Conservation (phyloP, 92 coral and sea anemone species). For the Palythoa grandis region DNA sequence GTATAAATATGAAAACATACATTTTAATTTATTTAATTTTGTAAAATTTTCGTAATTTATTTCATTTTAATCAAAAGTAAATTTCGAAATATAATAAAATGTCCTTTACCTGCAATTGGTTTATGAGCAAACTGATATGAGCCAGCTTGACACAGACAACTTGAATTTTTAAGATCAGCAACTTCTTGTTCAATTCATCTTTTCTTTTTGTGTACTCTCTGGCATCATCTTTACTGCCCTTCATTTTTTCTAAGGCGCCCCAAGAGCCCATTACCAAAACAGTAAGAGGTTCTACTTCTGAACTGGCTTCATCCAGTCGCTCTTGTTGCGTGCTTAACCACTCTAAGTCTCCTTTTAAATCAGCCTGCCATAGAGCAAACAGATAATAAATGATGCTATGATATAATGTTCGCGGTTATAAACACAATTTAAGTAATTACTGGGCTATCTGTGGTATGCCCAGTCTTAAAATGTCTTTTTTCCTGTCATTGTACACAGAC, state of each 20-base stretch:
- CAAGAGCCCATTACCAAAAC: constrained; percentile 89
- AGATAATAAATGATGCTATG: not conserved
- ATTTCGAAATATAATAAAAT: no score
- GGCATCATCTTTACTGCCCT: constrained; percentile 72
- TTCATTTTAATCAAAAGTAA: no score
- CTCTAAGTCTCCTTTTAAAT: constrained; percentile 69
- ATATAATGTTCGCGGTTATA: no score
- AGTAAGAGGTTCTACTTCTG: constrained; percentile 54
- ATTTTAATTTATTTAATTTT: no score
- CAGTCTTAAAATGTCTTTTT: no score
- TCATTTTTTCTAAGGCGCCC: constrained; percentile 83
- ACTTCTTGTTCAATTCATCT: constrained; percentile 63
- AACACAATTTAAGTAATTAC: no score
- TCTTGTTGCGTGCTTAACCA: constrained; percentile 76
- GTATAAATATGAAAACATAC: not conserved
- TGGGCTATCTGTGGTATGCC: no score
- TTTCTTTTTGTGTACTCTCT: constrained; percentile 69
- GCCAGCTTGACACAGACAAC: constrained; percentile 74
- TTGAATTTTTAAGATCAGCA: constrained; percentile 73
- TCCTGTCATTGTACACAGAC: no score
- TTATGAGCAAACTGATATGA: constrained; percentile 60
- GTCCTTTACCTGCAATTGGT: constrained; percentile 64
- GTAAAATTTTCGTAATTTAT: no score
- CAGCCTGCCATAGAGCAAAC: constrained; percentile 46
- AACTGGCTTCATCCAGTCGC: constrained; percentile 63